Evolutionary conservation across 2,888 invertebrate genomes (phyloP), one percentile per base, ranked within the genome.

Genomic region (Gibbula magus): DNA sequence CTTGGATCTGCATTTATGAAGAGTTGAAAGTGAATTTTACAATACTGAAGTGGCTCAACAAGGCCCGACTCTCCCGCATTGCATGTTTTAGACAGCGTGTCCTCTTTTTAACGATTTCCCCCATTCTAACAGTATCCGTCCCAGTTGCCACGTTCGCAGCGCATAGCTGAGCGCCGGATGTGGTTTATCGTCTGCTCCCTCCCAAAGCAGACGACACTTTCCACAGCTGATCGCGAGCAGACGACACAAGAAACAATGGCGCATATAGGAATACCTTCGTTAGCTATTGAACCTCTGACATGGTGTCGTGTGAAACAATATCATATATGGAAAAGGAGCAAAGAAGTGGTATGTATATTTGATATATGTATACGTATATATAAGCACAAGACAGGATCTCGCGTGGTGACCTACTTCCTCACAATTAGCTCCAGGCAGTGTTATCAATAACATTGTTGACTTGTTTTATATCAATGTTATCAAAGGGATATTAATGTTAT

Each of bases 281-380:
- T 77, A 8, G 61, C 77, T n/a, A n/a, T 77, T 61, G 77, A 77
- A 8, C 77, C 70, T 18, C 18, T 70, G n/a, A 32, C 70, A 29
- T 70, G 35, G 32, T 70, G 70, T 45, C 35, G 45, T 7, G 35
- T 70, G 32, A 70, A 70, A 61, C 61, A 61, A 29, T 61, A 61
- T 61, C 29, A 61, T 18, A 25, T 61, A 61, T 61, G 61, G 61
- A 61, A 61, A 8, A 61, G 18, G 29, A 29, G 18, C 25, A 61
- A 61, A 2, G 29, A 10, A 61, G 25, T 16, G 61, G 61, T 61
- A 61, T 61, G 61, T 61, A 29, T 13, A n/a, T 22, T 25, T 61
- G 25, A 29, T 45, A 25, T 61, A 18, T 29, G 7, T 61, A 54
- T 20, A 54, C 29, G 13, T 29, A 29, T 1, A 29, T 29, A 25